phyloP scores from a whole-genome alignment of 2,113 vertebrate species.

The Sorex araneus region DNA sequence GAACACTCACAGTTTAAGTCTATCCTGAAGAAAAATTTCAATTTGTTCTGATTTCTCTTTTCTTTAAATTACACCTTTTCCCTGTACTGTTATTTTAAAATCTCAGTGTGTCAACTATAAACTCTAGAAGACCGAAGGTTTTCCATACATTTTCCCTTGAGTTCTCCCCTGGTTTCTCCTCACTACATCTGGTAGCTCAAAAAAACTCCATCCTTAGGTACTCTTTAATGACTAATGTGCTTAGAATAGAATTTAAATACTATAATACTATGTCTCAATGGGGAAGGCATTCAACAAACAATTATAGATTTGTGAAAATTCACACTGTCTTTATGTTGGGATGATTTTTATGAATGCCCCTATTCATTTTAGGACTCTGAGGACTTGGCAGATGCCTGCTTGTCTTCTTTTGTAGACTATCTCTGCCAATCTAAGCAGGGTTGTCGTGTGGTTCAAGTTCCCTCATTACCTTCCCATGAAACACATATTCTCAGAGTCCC shows the following conservation, averaged over 20 bases:
- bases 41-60: slow-evolving; percentile 20
- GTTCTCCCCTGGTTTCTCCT: background rate
- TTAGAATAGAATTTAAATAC: slow-evolving; percentile 2
- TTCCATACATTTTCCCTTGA: background rate
- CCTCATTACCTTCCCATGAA: slow-evolving; percentile 67
- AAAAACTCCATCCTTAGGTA: background rate
- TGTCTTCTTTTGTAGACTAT: slow-evolving; percentile 55
- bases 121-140: background rate
- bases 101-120: background rate
- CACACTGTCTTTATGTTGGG: background rate
- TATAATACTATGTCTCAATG: background rate
- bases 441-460: background rate
- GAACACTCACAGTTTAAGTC: background rate
- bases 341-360: slow-evolving; percentile 4
- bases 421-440: slow-evolving; percentile 18
- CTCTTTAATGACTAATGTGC: background rate
- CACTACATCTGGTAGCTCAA: background rate
- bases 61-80: background rate
- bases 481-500: slow-evolving; percentile 23
- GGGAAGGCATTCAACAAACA: background rate
- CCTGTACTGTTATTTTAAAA: background rate
- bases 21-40: background rate
- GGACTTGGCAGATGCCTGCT: slow-evolving; percentile 48
- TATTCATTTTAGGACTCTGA: slow-evolving; percentile 9
- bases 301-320: background rate